These are phyloP conservation scores for Apostichopus leukothele DNA, from an alignment of 53 echinoderm and acorn worm species.

Conservation along the genomic window DNA sequence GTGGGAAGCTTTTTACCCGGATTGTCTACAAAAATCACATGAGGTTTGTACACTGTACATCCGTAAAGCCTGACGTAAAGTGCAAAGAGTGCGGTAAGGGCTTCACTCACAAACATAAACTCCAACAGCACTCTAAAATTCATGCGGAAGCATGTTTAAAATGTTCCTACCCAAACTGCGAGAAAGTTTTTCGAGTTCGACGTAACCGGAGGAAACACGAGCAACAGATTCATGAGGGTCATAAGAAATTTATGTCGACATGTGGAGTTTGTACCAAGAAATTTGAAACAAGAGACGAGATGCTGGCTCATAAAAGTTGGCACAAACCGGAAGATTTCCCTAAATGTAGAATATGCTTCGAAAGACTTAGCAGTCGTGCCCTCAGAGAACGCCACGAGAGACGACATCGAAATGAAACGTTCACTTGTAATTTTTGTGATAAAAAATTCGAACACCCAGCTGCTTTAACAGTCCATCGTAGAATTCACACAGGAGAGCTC, in stretches of 20 bases:
- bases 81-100: background rate
- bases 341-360: background rate
- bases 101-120: background rate
- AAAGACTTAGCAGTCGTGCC: background rate
- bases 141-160: background rate
- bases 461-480: background rate
- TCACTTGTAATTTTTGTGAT: background rate
- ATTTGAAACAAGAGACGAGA: background rate
- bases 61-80: background rate
- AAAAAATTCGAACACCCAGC: background rate
- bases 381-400: background rate
- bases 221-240: background rate
- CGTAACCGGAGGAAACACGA: background rate
- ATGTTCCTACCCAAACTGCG: background rate
- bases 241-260: background rate
- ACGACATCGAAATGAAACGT: background rate
- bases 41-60: background rate
- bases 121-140: background rate
- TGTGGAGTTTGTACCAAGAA: background rate
- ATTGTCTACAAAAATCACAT: background rate
- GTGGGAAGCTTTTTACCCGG: background rate
- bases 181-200: background rate
- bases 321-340: background rate
- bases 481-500: conserved; percentile 34
- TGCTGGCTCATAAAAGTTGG: background rate